Base-by-base conservation (phyloP, 2,888 invertebrate species). In the Trilocha varians region DNA sequence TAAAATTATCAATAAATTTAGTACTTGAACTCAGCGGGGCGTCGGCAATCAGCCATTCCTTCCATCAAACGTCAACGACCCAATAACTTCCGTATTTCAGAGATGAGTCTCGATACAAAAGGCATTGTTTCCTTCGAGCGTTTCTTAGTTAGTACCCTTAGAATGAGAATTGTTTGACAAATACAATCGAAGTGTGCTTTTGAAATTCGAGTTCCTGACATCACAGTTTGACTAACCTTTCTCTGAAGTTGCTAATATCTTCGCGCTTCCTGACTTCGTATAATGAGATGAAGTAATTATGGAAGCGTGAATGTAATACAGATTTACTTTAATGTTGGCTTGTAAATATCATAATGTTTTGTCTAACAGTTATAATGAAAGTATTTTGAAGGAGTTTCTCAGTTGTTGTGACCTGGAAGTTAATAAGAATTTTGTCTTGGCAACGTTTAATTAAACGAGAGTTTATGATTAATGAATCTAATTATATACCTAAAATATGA, bases 201-300 rank as follows among this genome's bases (percentile, higher is more conserved):
- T 52, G 53, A 63, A 65, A 57, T 61, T 54, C 57, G 55, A 59
- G 56, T 51, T 59, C 53, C 48, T 60, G 64, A 56, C 64, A 49
- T 63, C 66, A 65, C 67, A 65, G 64, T 62, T 64, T n/a, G n/a
- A n/a, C n/a, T n/a, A n/a, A n/a, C n/a, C n/a, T n/a, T n/a, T n/a
- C n/a, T n/a, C n/a, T n/a, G n/a, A n/a, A n/a, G n/a, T n/a, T n/a
- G n/a, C n/a, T n/a, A n/a, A n/a, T n/a, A n/a, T n/a, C n/a, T 63
- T 63, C 55, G 43, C 50, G 51, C 63, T 65, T 57, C 54, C 55
- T 25, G 57, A 68, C 64, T 67, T 69, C 67, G 65, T 65, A 60
- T 59, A 52, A 32, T 36, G 47, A 35, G 32, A 40, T 40, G 32
- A 17, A 40, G 39, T 42, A 35, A n/a, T 16, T 16, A 34, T 32